phyloP scores from a whole-genome alignment of 92 coral and sea anemone species.

The Pocillopora meandrina region DNA sequence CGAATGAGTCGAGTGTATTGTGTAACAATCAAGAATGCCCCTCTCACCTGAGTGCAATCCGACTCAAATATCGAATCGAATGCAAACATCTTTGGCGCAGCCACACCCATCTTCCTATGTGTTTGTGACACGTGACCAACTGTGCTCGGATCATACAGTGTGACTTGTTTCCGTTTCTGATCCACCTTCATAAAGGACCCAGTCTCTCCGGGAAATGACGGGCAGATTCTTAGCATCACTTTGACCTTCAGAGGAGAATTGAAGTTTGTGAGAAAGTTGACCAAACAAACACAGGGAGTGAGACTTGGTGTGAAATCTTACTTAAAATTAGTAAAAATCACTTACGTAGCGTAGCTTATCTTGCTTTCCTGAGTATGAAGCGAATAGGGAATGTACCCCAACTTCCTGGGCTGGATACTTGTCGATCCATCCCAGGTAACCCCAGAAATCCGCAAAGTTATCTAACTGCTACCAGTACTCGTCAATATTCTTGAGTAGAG shows the following conservation, averaged over 20 bases:
- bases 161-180: constrained; percentile 86
- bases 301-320: too few relatives aligned
- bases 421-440: too few relatives aligned
- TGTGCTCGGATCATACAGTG: constrained; percentile 94
- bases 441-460: too few relatives aligned
- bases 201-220: constrained; percentile 99
- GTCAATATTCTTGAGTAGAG: too few relatives aligned
- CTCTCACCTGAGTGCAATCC: constrained; percentile 78
- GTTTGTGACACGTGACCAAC: constrained; percentile 94
- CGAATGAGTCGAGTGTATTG: background rate
- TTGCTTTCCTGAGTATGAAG: too few relatives aligned
- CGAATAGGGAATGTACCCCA: too few relatives aligned
- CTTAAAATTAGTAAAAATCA: too few relatives aligned
- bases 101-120: constrained; percentile 96
- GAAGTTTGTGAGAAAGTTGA: background rate
- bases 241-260: constrained; percentile 66
- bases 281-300: background rate
- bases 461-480: too few relatives aligned
- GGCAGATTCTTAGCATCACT: constrained; percentile 95
- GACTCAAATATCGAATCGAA: constrained; percentile 96
- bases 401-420: too few relatives aligned
- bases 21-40: background rate
- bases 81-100: constrained; percentile 99
- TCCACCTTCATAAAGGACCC: constrained; percentile 97
- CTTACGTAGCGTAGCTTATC: too few relatives aligned